These are phyloP conservation scores for Monoplex corrugatus DNA, from an alignment of 2,888 invertebrate genomes.

Conservation along the genomic window DNA sequence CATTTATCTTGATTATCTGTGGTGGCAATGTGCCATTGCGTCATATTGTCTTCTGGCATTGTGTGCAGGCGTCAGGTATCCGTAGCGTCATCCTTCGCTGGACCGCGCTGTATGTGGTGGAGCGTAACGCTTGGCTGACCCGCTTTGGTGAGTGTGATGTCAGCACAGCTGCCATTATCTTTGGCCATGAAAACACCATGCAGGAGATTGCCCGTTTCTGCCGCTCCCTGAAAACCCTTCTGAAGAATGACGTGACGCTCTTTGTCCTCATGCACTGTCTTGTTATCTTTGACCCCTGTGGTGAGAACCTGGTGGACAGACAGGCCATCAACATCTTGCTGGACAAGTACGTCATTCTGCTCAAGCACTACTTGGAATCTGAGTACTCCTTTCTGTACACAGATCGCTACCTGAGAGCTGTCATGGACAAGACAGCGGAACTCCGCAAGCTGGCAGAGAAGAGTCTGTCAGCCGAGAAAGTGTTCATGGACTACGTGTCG, in stretches of 20 bases:
- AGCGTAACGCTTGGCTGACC: slow-evolving; percentile 92
- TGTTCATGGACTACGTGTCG: background rate
- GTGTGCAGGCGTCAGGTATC: slow-evolving; percentile 83
- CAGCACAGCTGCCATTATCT: slow-evolving; percentile 84
- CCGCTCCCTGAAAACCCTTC: slow-evolving; percentile 72
- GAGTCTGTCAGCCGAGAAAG: too few relatives aligned
- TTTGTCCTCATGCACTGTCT: slow-evolving; percentile 86
- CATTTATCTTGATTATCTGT: too few relatives aligned
- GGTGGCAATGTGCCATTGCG: too few relatives aligned
- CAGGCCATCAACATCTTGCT: slow-evolving; percentile 75
- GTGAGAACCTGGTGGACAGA: slow-evolving; percentile 17
- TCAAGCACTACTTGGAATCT: slow-evolving; percentile 80
- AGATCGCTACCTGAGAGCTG: slow-evolving; percentile 27
- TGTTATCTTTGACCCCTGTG: slow-evolving; percentile 28
- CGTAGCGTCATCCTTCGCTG: slow-evolving; percentile 90
- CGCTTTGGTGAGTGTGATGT: slow-evolving; percentile 88
- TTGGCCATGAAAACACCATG: slow-evolving; percentile 75
- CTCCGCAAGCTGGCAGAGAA: slow-evolving; percentile 17
- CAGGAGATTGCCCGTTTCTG: slow-evolving; percentile 78
- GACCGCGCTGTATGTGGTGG: slow-evolving; percentile 94
- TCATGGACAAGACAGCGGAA: slow-evolving; percentile 35
- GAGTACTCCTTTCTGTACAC: slow-evolving; percentile 69
- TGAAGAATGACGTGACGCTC: slow-evolving; percentile 92
- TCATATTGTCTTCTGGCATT: too few relatives aligned
- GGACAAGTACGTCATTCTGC: slow-evolving; percentile 82